Evolutionary conservation across 2,888 invertebrate species (phyloP), one percentile per base, ranked within the genome.

Genomic region (Candidula unifasciata): DNA sequence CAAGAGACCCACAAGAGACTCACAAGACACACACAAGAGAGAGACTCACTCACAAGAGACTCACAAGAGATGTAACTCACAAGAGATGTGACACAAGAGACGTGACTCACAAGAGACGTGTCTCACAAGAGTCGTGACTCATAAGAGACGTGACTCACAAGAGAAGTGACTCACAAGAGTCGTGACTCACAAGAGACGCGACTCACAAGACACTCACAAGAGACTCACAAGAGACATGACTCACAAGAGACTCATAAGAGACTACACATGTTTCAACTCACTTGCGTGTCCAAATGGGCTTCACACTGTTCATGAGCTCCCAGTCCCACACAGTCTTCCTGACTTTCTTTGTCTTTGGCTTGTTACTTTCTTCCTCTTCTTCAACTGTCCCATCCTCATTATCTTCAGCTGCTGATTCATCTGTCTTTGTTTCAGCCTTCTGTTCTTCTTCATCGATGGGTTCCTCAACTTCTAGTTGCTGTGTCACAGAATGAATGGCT

Each of bases 221-320:
- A n/a, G n/a, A n/a, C n/a, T n/a, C n/a, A n/a, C n/a, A n/a, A n/a
- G n/a, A n/a, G n/a, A n/a, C n/a, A n/a, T n/a, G n/a, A 44, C 44
- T 44, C 8, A 13, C 13, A 44, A 13, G 13, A 44, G 44, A 44
- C 44, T 13, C 13, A 44, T 0, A 66, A 68, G 18, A 30, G 16
- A 18, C 16, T 18, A 3, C n/a, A 73, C 44, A 3, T 2, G 73
- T 37, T 1, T 10, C 6, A 44, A 84, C 93, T 91, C 94, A 96
- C 95, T 99, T 99, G 91, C 98, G 95, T 35, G 98, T 98, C 99
- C 99, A 99, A 93, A 99, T 97, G 30, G 99, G 99, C 95, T 99
- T 99, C 93, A 97, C 97, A 93, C 97, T 97, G 94, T 99, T 99
- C 93, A 99, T 95, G 66, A 98, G 95, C 93, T 97, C 96, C 99